These are phyloP conservation scores for Mormyrus lacerda DNA, from an alignment of 2,113 vertebrate genomes.

Conservation along the genomic window DNA sequence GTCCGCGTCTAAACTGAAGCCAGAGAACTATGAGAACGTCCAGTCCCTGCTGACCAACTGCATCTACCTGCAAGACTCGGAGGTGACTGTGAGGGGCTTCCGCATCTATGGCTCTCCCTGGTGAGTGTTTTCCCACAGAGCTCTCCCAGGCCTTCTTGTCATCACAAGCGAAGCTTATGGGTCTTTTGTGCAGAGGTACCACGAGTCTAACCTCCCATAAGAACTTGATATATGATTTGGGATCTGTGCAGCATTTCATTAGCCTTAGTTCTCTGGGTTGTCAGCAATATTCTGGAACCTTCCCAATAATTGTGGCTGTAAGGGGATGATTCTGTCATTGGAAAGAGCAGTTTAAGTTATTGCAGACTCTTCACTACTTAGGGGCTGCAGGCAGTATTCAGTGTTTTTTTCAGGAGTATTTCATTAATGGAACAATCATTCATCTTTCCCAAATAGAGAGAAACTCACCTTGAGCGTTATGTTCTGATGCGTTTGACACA, in stretches of 20 bases:
- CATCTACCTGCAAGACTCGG: slow-evolving; percentile 95
- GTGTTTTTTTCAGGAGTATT: background rate
- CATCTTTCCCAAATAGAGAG: background rate
- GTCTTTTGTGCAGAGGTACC: background rate
- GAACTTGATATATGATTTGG: background rate
- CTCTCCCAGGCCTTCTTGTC: background rate
- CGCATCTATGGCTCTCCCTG: slow-evolving; percentile 89
- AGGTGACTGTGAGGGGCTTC: slow-evolving; percentile 88
- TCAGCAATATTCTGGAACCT: background rate
- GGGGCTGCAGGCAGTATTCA: background rate
- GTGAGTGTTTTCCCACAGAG: slow-evolving; percentile 59
- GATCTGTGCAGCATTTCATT: background rate
- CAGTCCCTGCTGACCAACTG: slow-evolving; percentile 94
- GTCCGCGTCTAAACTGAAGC: slow-evolving; percentile 91
- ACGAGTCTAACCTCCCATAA: background rate
- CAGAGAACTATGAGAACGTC: slow-evolving; percentile 92
- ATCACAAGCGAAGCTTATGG: background rate
- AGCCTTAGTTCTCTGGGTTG: background rate
- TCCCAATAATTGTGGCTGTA: background rate
- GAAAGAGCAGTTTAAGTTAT: background rate
- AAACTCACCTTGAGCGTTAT: no score
- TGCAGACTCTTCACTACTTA: background rate
- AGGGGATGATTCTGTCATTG: background rate
- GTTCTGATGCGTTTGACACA: background rate
- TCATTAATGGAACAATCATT: background rate